Percentiles rank a stretch among this genome's conserved stretches.
phyloP scores from a whole-genome alignment of 1,140 invertebrate species.

The Monochamus saltuarius region DNA sequence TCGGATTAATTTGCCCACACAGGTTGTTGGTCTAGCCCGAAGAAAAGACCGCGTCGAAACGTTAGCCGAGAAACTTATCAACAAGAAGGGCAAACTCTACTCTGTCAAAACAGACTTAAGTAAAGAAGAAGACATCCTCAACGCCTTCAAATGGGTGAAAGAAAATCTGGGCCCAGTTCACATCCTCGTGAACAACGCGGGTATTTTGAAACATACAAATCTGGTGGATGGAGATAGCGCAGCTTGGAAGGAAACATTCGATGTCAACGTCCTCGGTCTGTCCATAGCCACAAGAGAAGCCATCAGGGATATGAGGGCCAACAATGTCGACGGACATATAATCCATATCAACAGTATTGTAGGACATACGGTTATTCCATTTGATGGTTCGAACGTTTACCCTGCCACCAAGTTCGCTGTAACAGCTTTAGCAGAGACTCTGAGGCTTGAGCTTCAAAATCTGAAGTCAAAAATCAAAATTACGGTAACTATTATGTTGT shows the following conservation, averaged over 20 bases:
- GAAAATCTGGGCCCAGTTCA: conserved; percentile 62
- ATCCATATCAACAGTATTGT: conserved; percentile 63
- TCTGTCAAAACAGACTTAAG: conserved; percentile 62
- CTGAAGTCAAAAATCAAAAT: too few relatives aligned
- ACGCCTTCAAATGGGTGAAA: conserved; percentile 62
- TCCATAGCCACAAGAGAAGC: conserved; percentile 66
- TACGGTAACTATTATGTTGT: too few relatives aligned
- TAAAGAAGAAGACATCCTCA: conserved; percentile 61
- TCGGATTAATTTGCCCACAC: too few relatives aligned
- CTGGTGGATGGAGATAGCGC: conserved; percentile 26
- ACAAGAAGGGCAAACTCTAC: conserved; percentile 63
- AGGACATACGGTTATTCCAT: conserved; percentile 38
- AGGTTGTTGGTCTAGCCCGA: conserved; percentile 69
- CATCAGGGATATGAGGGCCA: conserved; percentile 60
- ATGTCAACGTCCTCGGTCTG: conserved; percentile 54
- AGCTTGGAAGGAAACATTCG: conserved; percentile 23
- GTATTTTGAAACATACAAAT: conserved; percentile 32
- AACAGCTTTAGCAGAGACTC: conserved; percentile 56
- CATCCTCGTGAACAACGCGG: conserved; percentile 71
- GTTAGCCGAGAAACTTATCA: conserved; percentile 67
- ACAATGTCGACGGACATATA: conserved; percentile 64
- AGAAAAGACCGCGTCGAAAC: conserved; percentile 65
- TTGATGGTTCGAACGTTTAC: conserved; percentile 51
- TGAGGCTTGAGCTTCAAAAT: conserved; percentile 55
- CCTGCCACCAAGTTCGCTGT: conserved; percentile 59